Evolutionary conservation across 2,113 vertebrate genomes (phyloP).

Genomic region (Psettodes erumei): DNA sequence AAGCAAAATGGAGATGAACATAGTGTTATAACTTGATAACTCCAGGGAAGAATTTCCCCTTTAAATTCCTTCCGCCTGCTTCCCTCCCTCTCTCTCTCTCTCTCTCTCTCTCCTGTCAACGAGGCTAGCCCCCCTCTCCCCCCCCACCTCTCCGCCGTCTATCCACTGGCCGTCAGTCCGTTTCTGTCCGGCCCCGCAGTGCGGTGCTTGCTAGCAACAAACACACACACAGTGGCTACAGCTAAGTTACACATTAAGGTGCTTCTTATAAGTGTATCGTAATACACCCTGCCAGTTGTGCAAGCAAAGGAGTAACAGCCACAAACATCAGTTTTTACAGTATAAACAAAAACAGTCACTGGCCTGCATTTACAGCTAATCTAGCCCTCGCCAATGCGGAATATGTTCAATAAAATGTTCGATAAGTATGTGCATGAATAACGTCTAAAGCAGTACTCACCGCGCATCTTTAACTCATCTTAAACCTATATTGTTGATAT

Average conservation of each 20-base stretch:
- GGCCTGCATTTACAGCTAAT: conserved; percentile 70
- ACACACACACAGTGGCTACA: conserved; percentile 2
- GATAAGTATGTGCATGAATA: not conserved
- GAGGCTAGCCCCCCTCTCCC: conserved; percentile 27
- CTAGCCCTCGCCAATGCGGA: conserved; percentile 24
- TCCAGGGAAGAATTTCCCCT: conserved; percentile 61
- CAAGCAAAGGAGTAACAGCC: not conserved
- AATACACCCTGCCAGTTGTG: not conserved
- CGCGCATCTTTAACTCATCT: conserved; percentile 46
- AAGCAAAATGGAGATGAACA: conserved; percentile 46
- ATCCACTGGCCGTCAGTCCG: conserved; percentile 62
- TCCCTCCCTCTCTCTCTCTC: conserved; percentile 44
- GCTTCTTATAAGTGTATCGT: not conserved
- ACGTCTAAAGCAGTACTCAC: conserved; percentile 48
- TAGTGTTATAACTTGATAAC: conserved; percentile 43
- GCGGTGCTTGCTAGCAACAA: conserved; percentile 63
- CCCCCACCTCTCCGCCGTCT: conserved; percentile 44
- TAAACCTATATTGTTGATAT: conserved; percentile 53
- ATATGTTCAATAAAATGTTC: conserved; percentile 25
- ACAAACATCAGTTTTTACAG: conserved; percentile 14
- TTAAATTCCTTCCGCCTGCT: conserved; percentile 69
- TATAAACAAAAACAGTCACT: conserved; percentile 56
- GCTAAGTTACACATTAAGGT: conserved; percentile 13
- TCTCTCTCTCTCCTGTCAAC: conserved; percentile 41
- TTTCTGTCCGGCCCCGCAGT: conserved; percentile 72